These are phyloP conservation scores for Cairina moschata DNA, from an alignment of 2,113 vertebrate species.

Conservation along the genomic window DNA sequence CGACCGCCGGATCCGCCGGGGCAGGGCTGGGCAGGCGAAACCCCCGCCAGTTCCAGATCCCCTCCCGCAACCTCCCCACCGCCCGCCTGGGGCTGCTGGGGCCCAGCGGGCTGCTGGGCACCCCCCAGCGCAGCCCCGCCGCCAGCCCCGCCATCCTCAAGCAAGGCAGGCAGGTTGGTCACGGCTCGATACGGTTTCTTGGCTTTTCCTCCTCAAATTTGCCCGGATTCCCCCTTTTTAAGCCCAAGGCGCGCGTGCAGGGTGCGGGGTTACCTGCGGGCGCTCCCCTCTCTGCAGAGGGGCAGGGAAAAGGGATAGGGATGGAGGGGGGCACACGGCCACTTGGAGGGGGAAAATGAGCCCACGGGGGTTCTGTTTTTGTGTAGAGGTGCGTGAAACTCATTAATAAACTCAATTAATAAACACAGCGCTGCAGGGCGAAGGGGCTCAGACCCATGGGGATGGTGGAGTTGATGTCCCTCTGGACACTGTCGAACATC, in stretches of 20 bases:
- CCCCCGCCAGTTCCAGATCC: slow-evolving; percentile 95
- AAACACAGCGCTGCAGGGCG: background rate
- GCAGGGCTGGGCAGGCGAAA: slow-evolving; percentile 87
- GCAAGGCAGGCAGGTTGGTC: slow-evolving; percentile 91
- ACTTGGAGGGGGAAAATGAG: background rate
- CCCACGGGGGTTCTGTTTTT: background rate
- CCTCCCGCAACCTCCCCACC: slow-evolving; percentile 90
- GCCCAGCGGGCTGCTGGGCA: slow-evolving; percentile 85
- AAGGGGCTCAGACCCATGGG: background rate
- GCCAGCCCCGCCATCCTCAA: slow-evolving; percentile 92
- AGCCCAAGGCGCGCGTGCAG: slow-evolving; percentile 65
- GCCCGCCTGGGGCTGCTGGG: slow-evolving; percentile 89
- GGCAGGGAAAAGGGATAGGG: slow-evolving; percentile 49
- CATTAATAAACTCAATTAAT: background rate
- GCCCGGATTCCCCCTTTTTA: background rate
- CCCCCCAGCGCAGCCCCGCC: slow-evolving; percentile 86
- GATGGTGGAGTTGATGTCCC: background rate
- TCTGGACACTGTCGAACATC: background rate
- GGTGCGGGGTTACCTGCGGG: slow-evolving; percentile 82
- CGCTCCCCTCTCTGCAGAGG: slow-evolving; percentile 23
- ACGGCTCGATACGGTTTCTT: background rate
- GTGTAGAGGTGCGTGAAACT: background rate
- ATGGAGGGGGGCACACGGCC: background rate
- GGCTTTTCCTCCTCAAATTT: background rate
- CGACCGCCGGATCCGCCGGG: slow-evolving; percentile 89